These are phyloP conservation scores for Dichetophora obliterata DNA, from an alignment of 2,888 invertebrate genomes.

Conservation along the genomic window DNA sequence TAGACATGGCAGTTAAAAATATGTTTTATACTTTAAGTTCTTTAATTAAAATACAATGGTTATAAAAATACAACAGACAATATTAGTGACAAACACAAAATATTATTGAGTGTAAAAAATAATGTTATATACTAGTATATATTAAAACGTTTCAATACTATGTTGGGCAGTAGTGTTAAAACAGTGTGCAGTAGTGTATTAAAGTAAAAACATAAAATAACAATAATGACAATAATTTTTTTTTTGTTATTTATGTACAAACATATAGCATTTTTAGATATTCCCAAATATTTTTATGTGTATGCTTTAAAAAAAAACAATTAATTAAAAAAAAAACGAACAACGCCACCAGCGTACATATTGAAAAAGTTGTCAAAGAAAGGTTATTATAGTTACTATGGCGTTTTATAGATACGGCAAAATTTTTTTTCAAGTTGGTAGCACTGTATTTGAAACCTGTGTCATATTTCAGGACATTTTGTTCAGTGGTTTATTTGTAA, in stretches of 20 bases:
- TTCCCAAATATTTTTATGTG: background rate
- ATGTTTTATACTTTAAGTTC: background rate
- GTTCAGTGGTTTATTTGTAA: too few relatives aligned
- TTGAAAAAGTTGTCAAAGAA: too few relatives aligned
- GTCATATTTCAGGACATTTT: too few relatives aligned
- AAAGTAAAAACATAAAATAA: background rate
- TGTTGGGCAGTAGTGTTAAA: background rate
- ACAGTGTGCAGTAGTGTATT: too few relatives aligned
- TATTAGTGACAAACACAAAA: constrained; percentile 29
- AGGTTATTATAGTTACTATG: too few relatives aligned
- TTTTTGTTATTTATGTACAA: constrained; percentile 11
- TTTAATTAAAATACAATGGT: background rate
- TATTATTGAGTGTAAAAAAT: background rate
- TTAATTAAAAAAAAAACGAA: too few relatives aligned
- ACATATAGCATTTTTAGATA: background rate
- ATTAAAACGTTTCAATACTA: background rate
- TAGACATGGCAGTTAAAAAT: background rate
- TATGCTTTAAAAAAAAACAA: background rate
- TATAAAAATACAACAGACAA: background rate
- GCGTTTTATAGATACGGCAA: too few relatives aligned
- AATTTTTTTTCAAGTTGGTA: too few relatives aligned
- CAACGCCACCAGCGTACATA: too few relatives aligned
- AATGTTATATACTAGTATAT: background rate
- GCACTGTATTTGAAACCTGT: too few relatives aligned
- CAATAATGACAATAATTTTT: background rate